Evolutionary conservation across 2,113 vertebrate species (phyloP).

Genomic region (Fregata magnificens): DNA sequence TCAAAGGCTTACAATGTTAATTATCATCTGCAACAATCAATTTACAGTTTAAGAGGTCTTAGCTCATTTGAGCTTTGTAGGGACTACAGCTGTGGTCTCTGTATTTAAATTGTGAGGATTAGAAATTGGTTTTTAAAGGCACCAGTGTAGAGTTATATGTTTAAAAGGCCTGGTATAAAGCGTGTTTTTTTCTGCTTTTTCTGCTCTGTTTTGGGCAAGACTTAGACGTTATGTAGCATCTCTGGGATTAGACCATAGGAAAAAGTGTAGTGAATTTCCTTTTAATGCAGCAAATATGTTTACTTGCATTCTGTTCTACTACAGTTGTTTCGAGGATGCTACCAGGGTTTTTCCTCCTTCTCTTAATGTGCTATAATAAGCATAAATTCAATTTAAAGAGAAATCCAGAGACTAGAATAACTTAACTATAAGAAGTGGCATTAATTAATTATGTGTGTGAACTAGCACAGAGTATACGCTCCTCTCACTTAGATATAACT

Average conservation of each 20-base stretch:
- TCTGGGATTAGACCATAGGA: neutral
- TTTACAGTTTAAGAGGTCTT: neutral
- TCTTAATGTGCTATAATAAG: neutral
- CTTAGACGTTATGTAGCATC: neutral
- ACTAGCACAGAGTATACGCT: neutral
- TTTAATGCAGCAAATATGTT: neutral
- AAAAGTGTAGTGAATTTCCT: neutral
- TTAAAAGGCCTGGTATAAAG: neutral
- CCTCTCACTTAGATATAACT: neutral
- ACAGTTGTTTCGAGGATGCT: neutral
- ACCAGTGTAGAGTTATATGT: neutral
- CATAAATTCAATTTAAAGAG: neutral
- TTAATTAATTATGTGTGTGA: neutral
- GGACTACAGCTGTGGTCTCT: neutral
- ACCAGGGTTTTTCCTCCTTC: neutral
- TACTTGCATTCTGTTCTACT: neutral
- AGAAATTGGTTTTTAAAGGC: neutral
- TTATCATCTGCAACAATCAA: neutral
- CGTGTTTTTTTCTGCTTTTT: neutral
- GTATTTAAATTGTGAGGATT: neutral
- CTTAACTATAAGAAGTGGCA: neutral
- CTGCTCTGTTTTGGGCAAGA: neutral
- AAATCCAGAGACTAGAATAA: neutral
- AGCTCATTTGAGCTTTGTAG: neutral
- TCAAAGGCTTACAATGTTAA: neutral